A percentile compares a stretch with the other conserved stretches of the same genome.
phyloP scores from a whole-genome alignment of 2,888 invertebrate species.

The Archips xylosteana region DNA sequence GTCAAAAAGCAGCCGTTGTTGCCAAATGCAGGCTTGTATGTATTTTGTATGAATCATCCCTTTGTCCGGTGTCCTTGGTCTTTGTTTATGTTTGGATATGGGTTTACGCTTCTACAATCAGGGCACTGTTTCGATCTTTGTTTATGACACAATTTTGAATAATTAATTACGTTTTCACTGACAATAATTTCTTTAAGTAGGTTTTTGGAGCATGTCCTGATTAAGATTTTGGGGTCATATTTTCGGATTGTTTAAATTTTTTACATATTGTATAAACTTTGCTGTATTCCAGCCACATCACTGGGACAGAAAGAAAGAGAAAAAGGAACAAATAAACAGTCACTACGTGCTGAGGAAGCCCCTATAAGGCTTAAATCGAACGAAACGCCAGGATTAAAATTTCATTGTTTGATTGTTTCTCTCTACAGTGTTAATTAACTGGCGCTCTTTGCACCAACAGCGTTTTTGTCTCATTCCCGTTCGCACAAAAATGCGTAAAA shows the following conservation, averaged over 20 bases:
- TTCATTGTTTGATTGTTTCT: not conserved
- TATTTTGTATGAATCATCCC: conserved; percentile 3
- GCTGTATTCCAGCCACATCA: too few relatives aligned
- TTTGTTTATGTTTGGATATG: not conserved
- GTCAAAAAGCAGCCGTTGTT: not conserved
- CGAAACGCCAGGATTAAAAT: not conserved
- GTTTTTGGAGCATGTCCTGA: not conserved
- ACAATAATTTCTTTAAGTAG: not conserved
- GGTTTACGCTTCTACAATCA: conserved; percentile 18
- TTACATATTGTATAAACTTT: too few relatives aligned
- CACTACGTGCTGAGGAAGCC: not conserved
- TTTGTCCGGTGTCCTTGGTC: not conserved
- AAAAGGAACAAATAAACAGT: too few relatives aligned
- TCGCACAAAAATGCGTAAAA: not conserved
- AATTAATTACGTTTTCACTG: conserved; percentile 9
- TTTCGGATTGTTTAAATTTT: not conserved
- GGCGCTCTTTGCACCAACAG: not conserved
- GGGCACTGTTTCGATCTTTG: conserved; percentile 30
- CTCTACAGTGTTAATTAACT: not conserved
- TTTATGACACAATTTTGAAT: conserved; percentile 17
- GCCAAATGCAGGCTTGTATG: not conserved
- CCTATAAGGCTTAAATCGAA: not conserved
- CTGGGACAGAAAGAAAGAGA: too few relatives aligned
- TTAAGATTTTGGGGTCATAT: not conserved
- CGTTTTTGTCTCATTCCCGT: not conserved